These are phyloP conservation scores for Alosa sapidissima DNA, from an alignment of 2,797 vertebrate genomes.

Conservation along the genomic window DNA sequence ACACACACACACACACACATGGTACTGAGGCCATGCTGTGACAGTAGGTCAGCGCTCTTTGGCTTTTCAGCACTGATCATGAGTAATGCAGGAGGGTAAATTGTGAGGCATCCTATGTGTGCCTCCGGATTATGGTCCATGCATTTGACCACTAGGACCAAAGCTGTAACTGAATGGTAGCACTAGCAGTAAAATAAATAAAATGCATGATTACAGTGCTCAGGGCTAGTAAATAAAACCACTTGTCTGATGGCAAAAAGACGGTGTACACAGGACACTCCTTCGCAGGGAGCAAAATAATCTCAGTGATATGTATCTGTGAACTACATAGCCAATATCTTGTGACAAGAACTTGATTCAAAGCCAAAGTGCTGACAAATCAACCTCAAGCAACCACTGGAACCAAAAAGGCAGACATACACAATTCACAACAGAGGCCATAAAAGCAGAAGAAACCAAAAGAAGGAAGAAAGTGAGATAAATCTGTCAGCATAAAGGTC, in stretches of 20 bases:
- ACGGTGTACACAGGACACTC: background rate
- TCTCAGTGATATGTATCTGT: background rate
- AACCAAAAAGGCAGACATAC: background rate
- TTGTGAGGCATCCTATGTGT: background rate
- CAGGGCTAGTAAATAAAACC: background rate
- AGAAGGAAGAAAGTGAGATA: slow-evolving; percentile 1
- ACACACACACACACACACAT: background rate
- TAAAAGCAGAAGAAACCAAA: slow-evolving; percentile 16
- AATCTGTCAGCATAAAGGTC: background rate
- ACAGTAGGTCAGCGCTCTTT: background rate
- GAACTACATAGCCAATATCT: background rate
- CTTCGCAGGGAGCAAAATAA: background rate
- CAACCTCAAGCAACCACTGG: background rate
- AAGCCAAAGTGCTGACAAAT: background rate
- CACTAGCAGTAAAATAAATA: too few species aligned
- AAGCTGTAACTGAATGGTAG: background rate
- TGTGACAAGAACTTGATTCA: background rate
- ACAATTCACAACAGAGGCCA: background rate
- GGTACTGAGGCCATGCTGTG: background rate
- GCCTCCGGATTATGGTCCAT: background rate
- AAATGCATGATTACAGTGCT: background rate
- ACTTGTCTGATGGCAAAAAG: background rate
- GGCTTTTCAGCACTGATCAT: background rate
- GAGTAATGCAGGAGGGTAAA: background rate
- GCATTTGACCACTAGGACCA: background rate